Percentiles rank a stretch among this genome's conserved stretches.
These are phyloP conservation scores for Gari tellinella DNA, from an alignment of 2,888 invertebrate species.

Conservation along the genomic window DNA sequence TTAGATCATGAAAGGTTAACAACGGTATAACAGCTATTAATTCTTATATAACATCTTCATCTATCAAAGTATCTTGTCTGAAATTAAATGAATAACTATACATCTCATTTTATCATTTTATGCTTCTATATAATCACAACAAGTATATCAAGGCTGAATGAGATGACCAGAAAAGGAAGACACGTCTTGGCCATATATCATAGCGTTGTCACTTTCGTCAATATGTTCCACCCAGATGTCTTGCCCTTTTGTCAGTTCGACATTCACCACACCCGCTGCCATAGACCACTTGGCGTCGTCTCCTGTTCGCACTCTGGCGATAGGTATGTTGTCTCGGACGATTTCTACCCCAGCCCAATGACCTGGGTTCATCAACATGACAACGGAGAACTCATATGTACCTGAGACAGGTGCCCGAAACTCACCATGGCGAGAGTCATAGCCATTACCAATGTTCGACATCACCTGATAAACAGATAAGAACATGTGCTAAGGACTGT, in stretches of 20 bases:
- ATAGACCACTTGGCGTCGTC: conserved; percentile 41
- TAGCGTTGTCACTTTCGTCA: conserved; percentile 45
- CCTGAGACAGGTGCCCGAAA: conserved; percentile 48
- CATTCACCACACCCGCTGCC: conserved; percentile 42
- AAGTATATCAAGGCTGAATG: conserved; percentile 31
- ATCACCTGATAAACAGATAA: conserved; percentile 49
- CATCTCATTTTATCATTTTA: no score
- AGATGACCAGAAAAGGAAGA: conserved; percentile 56
- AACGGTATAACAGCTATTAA: no score
- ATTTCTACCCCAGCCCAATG: conserved; percentile 53
- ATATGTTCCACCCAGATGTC: conserved; percentile 58
- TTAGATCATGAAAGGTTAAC: no score
- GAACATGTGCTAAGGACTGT: no score
- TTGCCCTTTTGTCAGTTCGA: conserved; percentile 38
- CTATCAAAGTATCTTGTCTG: no score
- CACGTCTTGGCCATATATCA: conserved; percentile 35
- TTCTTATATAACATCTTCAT: no score
- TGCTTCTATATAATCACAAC: no score
- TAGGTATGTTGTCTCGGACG: conserved; percentile 27
- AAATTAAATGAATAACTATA: no score
- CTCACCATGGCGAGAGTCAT: conserved; percentile 54
- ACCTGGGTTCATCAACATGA: conserved; percentile 44
- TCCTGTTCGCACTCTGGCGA: conserved; percentile 40
- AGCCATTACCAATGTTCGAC: conserved; percentile 43
- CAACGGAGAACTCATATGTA: conserved; percentile 54